These are phyloP conservation scores for Ypsolopha scabrella DNA, from an alignment of 2,888 invertebrate genomes.

Conservation along the genomic window DNA sequence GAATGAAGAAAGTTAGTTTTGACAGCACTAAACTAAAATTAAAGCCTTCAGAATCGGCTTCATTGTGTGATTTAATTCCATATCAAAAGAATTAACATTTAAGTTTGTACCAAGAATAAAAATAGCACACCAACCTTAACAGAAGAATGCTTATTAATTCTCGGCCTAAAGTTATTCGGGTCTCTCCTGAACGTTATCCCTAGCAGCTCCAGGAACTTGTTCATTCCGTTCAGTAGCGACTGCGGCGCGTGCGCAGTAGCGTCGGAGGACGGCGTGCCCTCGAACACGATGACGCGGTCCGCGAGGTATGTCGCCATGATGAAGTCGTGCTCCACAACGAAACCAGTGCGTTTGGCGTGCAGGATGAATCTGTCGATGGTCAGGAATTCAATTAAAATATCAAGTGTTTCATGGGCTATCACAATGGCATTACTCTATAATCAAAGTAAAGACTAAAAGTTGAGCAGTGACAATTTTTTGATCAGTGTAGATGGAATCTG, in stretches of 20 bases:
- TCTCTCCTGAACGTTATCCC: slow-evolving; percentile 99
- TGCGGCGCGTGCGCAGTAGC: slow-evolving; percentile 94
- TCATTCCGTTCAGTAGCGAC: slow-evolving; percentile 97
- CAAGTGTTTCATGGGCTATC: too few relatives aligned
- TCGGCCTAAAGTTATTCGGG: slow-evolving; percentile 97
- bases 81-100: background rate
- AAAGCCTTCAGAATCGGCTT: too few relatives aligned
- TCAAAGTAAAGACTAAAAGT: too few relatives aligned
- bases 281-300: slow-evolving; percentile 98
- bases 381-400: too few relatives aligned
- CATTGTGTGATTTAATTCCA: too few relatives aligned
- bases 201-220: slow-evolving; percentile 92
- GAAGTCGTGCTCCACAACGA: slow-evolving; percentile 99
- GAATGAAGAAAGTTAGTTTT: too few relatives aligned
- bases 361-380: slow-evolving; percentile 83
- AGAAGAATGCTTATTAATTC: slow-evolving; percentile 97
- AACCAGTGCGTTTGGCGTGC: slow-evolving; percentile 99
- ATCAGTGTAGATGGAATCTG: too few relatives aligned
- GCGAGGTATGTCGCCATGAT: slow-evolving; percentile 99
- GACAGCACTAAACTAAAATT: too few relatives aligned
- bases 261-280: slow-evolving; percentile 90
- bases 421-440: too few relatives aligned
- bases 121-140: slow-evolving; percentile 83
- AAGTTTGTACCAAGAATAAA: background rate
- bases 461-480: too few relatives aligned